Evolutionary conservation across 1,140 invertebrate genomes (phyloP), one percentile per base, ranked within the genome.

Genomic region (Zophobas morio): DNA sequence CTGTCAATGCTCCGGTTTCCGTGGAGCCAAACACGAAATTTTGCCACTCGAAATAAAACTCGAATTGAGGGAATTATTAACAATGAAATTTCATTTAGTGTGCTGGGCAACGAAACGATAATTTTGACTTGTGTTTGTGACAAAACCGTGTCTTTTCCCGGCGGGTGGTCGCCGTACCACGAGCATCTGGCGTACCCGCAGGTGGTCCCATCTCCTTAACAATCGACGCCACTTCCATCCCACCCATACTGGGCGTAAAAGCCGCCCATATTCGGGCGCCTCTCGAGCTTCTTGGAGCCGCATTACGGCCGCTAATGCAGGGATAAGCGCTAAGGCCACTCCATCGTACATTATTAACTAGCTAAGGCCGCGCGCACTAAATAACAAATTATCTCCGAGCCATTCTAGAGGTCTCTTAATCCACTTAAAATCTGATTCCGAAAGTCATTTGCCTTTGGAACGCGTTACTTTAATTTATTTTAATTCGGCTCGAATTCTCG

Each of bases 341-440:
- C 6, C 34, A 39, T 8, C 8, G 37, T 60, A 60, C 56, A 60
- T 60, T 60, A 60, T 60, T 60, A 60, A 37, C 56, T 39, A 60
- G 8, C 42, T 46, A 60, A 60, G 56, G 35, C 56, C 56, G 56
- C 20, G 2, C 20, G 49, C 35, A 39, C 35, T 60, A 60, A 60
- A 60, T 60, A 60, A 60, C 56, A 35, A 60, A 60, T 60, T 60
- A 60, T 60, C 56, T 60, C 35, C 8, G 49, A 20, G 6, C 49
- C 49, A 53, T 53, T 53, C 4, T 53, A 20, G 36, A 35, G 56
- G 56, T 35, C 56, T 60, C 56, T 60, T 60, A 60, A 60, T 60
- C 56, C 36, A 60, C 34, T 60, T 60, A 60, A 60, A 60, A 60
- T 60, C 56, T 37, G 56, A 60, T 60, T 60, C 36, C 56, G 36